phyloP scores from a whole-genome alignment of 2,888 invertebrate genomes.

The Stenchaetothrips biformis region DNA sequence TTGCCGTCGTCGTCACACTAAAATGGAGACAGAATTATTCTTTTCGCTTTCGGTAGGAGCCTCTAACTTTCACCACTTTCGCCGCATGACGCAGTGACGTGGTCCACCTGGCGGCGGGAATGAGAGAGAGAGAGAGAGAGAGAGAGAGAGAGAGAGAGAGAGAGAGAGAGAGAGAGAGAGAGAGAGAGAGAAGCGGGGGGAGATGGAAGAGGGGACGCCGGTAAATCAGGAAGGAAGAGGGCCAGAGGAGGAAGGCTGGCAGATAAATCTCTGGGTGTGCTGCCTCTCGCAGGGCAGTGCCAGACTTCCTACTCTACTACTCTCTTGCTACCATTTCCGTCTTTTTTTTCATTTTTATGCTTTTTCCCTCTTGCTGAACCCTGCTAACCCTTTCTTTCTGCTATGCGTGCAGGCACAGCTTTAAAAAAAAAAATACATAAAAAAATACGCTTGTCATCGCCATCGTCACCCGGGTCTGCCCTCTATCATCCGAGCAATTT shows the following conservation, averaged over 20 bases:
- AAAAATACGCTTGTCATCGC: no score
- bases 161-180: no score
- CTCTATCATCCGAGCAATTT: no score
- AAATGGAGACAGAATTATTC: neutral
- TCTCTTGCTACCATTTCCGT: neutral
- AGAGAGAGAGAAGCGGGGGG: no score
- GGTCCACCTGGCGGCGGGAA: neutral
- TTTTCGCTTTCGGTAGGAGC: neutral
- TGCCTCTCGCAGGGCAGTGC: neutral
- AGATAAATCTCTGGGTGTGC: conserved; percentile 12
- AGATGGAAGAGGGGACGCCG: neutral
- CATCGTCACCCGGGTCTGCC: no score
- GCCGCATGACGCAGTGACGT: neutral
- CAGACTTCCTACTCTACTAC: neutral
- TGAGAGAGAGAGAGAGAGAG: neutral
- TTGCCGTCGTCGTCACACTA: neutral
- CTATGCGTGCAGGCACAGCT: neutral
- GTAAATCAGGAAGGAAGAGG: conserved; percentile 12
- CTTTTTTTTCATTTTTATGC: neutral
- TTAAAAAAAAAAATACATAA: neutral
- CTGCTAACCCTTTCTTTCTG: neutral
- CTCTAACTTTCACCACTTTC: neutral
- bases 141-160: neutral
- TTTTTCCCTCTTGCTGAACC: neutral
- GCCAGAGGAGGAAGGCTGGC: neutral